Evolutionary conservation across 2,113 vertebrate species (phyloP).

Genomic region (Nettapus auritus): DNA sequence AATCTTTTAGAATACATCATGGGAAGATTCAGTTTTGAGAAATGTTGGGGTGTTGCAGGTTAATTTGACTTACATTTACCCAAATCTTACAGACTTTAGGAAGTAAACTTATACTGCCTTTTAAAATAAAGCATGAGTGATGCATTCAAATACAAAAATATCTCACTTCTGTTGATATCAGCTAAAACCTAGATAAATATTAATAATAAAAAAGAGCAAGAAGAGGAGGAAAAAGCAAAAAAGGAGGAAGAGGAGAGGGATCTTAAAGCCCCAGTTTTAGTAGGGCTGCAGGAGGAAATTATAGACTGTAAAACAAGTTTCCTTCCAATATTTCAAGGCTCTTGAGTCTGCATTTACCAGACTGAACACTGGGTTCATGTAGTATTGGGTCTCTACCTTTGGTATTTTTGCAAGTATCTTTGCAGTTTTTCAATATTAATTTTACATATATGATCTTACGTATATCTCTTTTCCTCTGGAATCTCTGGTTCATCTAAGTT

Average conservation of each 20-base stretch:
- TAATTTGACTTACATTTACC: background rate
- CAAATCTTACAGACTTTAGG: background rate
- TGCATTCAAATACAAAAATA: background rate
- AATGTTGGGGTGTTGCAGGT: background rate
- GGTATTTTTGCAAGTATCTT: background rate
- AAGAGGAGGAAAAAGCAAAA: background rate
- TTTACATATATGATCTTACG: background rate
- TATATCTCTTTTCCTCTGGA: background rate
- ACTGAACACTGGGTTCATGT: background rate
- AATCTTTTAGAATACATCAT: background rate
- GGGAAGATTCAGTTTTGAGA: background rate
- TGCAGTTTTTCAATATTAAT: background rate
- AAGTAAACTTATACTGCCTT: background rate
- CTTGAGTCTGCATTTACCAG: background rate
- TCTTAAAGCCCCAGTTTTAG: background rate
- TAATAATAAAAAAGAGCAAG: background rate
- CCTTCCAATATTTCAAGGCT: background rate
- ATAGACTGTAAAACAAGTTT: background rate
- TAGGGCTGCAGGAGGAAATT: background rate
- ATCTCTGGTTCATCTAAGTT: background rate
- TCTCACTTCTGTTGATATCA: background rate
- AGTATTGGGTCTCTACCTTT: background rate
- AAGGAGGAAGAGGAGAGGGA: background rate
- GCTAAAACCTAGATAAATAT: background rate
- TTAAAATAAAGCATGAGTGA: background rate